Percentiles rank a stretch among this genome's conserved stretches.
phyloP scores from a whole-genome alignment of 2,888 invertebrate genomes.

The Laspeyria flexula region DNA sequence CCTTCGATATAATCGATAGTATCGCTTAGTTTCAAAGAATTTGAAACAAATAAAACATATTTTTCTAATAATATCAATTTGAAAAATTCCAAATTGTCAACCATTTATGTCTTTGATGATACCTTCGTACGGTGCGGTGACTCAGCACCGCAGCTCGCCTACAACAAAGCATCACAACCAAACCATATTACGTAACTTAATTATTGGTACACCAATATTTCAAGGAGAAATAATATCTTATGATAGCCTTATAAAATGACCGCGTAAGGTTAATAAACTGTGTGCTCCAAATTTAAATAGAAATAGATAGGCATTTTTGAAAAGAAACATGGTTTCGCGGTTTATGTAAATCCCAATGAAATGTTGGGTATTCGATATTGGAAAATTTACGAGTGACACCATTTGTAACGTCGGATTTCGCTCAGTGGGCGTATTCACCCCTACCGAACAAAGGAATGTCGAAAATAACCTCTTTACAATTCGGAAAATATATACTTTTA shows the following conservation, averaged over 20 bases:
- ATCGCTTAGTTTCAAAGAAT: no score
- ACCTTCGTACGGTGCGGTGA: constrained; percentile 22
- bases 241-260: neutral
- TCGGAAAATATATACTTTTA: neutral
- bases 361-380: constrained; percentile 6
- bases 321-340: neutral
- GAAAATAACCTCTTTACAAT: neutral
- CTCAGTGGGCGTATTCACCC: constrained; percentile 1
- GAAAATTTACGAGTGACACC: constrained; percentile 7
- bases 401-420: constrained; percentile 13
- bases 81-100: no score
- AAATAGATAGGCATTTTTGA: neutral
- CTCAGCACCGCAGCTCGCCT: constrained; percentile 28
- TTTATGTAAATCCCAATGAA: neutral
- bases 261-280: neutral
- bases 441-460: neutral
- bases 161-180: constrained; percentile 4
- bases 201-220: neutral
- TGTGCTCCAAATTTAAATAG: no score
- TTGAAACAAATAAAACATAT: no score
- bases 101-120: no score
- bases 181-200: neutral
- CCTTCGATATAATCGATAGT: no score
- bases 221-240: neutral
- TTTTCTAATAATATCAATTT: no score